These are phyloP conservation scores for Dasyornis broadbenti DNA, from an alignment of 2,113 vertebrate species.

Conservation along the genomic window DNA sequence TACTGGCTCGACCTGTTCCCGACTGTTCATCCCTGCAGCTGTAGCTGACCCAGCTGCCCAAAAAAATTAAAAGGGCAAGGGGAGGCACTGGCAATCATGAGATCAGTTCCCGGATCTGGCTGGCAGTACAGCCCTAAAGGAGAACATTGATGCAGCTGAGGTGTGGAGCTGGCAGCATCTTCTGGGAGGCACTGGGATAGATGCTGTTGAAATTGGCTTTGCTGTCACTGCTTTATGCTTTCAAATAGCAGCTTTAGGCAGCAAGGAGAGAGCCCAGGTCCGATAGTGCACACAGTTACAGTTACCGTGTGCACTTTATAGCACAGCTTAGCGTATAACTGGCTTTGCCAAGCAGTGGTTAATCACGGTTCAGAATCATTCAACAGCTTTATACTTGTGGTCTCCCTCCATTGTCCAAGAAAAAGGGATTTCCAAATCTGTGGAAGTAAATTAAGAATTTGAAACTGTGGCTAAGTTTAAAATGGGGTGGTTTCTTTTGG, in stretches of 20 bases:
- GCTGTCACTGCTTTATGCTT: neutral
- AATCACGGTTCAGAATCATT: neutral
- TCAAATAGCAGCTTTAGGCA: neutral
- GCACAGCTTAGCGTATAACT: neutral
- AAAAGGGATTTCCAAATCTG: neutral
- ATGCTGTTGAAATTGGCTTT: neutral
- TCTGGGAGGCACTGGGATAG: neutral
- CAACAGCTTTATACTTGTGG: neutral
- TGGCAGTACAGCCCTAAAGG: neutral
- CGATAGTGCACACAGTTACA: neutral
- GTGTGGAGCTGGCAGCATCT: conserved; percentile 23
- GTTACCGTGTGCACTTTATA: neutral
- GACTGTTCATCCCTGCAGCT: conserved; percentile 39
- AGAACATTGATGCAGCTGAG: neutral
- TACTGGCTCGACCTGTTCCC: conserved; percentile 37
- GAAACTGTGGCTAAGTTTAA: neutral
- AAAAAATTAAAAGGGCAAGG: conserved; percentile 4
- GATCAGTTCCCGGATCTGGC: conserved; percentile 10
- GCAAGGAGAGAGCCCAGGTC: neutral
- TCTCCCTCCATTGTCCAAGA: neutral
- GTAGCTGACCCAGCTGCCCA: conserved; percentile 26
- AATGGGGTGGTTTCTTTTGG: neutral
- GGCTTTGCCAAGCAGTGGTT: neutral
- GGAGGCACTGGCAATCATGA: neutral
- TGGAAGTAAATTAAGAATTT: neutral